Percentiles rank a stretch among this genome's conserved stretches.
These are phyloP conservation scores for Apoda limacodes DNA, from an alignment of 2,888 invertebrate species.

Conservation along the genomic window DNA sequence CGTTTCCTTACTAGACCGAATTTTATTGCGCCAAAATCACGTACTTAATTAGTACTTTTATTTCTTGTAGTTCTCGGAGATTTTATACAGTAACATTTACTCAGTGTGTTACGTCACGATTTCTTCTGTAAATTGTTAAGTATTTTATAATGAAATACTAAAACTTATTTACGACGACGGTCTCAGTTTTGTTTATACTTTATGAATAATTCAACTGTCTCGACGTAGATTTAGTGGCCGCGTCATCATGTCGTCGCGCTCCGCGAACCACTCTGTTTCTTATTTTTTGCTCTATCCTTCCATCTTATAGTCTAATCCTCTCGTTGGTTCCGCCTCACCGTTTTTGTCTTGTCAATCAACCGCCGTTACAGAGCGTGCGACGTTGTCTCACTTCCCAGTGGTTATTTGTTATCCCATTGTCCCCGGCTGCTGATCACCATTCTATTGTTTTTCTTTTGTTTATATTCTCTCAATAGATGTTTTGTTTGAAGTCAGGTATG, in stretches of 20 bases:
- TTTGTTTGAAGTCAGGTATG: conserved; percentile 50
- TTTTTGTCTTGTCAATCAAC: conserved; percentile 64
- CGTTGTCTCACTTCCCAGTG: conserved; percentile 43
- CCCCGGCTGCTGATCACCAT: conserved; percentile 47
- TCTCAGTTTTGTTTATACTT: conserved; percentile 19
- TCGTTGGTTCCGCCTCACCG: conserved; percentile 40
- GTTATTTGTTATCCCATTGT: conserved; percentile 64
- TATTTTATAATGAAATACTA: too few species aligned
- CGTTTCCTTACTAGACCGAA: too few species aligned
- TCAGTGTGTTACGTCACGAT: too few species aligned
- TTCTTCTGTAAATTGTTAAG: too few species aligned
- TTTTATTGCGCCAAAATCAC: too few species aligned
- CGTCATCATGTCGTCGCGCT: conserved; percentile 22
- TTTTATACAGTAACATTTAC: too few species aligned
- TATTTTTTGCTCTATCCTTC: conserved; percentile 43
- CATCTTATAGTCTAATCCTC: conserved; percentile 52
- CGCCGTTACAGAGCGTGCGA: conserved; percentile 31
- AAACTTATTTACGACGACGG: conserved; percentile 20
- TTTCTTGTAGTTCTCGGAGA: too few species aligned
- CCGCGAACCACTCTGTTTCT: conserved; percentile 26
- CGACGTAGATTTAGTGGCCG: conserved; percentile 37
- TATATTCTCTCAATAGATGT: conserved; percentile 47
- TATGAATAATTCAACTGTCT: conserved; percentile 50
- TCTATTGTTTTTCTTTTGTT: conserved; percentile 61
- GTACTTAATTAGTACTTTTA: too few species aligned